Conservation (phyloP, 2,888 invertebrate species). For the Hipparchia sbordonii region DNA sequence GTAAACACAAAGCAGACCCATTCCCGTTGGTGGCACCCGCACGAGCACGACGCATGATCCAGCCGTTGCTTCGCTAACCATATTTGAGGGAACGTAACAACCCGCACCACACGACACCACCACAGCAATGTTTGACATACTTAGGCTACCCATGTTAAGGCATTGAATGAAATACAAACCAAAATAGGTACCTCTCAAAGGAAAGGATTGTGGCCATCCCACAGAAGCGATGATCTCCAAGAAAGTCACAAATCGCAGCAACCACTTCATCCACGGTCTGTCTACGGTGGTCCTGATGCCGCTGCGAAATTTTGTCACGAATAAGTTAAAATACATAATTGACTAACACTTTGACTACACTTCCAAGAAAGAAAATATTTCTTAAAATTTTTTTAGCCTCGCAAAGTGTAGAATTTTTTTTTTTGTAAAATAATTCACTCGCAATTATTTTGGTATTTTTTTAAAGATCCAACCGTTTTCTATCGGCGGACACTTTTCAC, state of each 20-base stretch:
- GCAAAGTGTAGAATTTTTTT: not conserved
- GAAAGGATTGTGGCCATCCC: slow-evolving; percentile 60
- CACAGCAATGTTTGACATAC: no score
- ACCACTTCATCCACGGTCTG: slow-evolving; percentile 49
- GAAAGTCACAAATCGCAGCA: slow-evolving; percentile 55
- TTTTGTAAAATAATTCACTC: not conserved
- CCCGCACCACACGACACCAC: no score
- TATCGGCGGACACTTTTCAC: not conserved
- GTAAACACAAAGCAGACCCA: no score
- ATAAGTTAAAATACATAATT: not conserved
- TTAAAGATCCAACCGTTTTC: not conserved
- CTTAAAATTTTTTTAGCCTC: no score
- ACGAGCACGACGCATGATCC: no score
- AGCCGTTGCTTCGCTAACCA: no score
- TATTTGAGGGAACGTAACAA: no score
- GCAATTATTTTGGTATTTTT: not conserved
- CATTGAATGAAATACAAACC: not conserved
- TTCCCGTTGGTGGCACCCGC: no score
- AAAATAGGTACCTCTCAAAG: slow-evolving; percentile 52
- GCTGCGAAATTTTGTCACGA: not conserved
- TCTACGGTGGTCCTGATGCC: not conserved
- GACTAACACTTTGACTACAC: no score
- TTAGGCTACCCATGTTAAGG: no score
- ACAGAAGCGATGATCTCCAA: slow-evolving; percentile 54
- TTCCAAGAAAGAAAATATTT: no score